These are phyloP conservation scores for Timema cristinae DNA, from an alignment of 2,888 invertebrate species.

Conservation along the genomic window DNA sequence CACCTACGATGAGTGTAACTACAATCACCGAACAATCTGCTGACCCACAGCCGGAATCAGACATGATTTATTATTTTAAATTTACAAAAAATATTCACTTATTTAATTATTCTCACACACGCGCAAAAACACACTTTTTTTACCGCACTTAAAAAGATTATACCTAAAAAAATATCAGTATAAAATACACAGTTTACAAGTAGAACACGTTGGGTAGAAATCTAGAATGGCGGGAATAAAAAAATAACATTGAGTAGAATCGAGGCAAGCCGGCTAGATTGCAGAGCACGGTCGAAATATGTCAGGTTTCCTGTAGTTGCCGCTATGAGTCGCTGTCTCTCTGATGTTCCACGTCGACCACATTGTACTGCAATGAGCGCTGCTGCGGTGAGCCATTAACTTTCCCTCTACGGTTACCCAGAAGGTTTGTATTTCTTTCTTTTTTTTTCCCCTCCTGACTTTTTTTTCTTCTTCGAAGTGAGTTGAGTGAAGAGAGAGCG, in stretches of 20 bases:
- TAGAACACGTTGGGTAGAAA: too few species aligned
- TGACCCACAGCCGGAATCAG: conserved; percentile 28
- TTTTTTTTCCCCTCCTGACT: too few species aligned
- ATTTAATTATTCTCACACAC: too few species aligned
- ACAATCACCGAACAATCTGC: conserved; percentile 28
- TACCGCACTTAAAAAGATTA: too few species aligned
- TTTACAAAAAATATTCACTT: not conserved
- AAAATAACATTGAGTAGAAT: conserved; percentile 34
- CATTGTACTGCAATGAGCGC: not conserved
- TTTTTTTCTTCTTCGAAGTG: too few species aligned
- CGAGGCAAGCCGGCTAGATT: conserved; percentile 12
- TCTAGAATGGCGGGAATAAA: conserved; percentile 22
- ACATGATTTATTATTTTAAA: conserved; percentile 23
- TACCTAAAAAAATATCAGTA: too few species aligned
- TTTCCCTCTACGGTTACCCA: too few species aligned
- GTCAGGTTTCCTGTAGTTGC: conserved; percentile 15
- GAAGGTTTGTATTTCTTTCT: too few species aligned
- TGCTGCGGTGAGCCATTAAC: too few species aligned
- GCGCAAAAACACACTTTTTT: too few species aligned
- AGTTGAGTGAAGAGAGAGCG: too few species aligned
- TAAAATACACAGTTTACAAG: too few species aligned
- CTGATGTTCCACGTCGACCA: conserved; percentile 13
- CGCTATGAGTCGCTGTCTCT: conserved; percentile 21
- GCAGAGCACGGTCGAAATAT: conserved; percentile 11
- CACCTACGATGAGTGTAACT: conserved; percentile 32